Base-by-base conservation (phyloP, 2,888 invertebrate genomes). In the Rotaria macrura region DNA sequence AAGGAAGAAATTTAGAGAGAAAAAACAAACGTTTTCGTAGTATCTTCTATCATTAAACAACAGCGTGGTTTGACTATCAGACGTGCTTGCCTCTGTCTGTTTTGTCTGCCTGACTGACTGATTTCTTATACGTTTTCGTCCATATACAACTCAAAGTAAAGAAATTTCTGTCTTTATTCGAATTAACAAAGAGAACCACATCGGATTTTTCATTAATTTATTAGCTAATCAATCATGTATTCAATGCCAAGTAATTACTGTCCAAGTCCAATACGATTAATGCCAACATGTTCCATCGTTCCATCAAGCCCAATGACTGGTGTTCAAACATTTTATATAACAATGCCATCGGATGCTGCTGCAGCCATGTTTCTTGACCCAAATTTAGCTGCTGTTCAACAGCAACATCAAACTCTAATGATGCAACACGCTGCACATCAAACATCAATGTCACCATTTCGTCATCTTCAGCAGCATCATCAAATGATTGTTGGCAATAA, bases 301-400 rank as follows among this genome's bases (percentile, higher is more conserved):
- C 79, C 79, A 25, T 5, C 79, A 43, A 79, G 79, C 43, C 79
- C 79, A 79, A 79, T 79, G 79, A 79, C 79, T 79, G 79, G 79
- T n/a, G 79, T 79, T 20, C 79, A 79, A 79, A 79, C 79, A 79
- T 79, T 79, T 34, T 43, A 43, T 43, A 79, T 79, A 40, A 79
- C 79, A 40, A 43, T 79, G 43, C 79, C 79, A 43, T 40, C 65
- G 0, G 65, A 65, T 20, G 40, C 79, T 25, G 79, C 79, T 43
- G 79, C 79, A 79, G 79, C 79, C 23, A 79, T 43, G 43, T 79
- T 79, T 79, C 43, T 40, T 9, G 79, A 65, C 38, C 65, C 65
- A 34, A 65, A 65, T 65, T 65, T 65, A 29, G 65, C 65, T 65
- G 65, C 65, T 65, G 65, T 65, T 34, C 65, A 65, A 65, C 65